Evolutionary conservation across 2,797 vertebrate species (phyloP).

Genomic region (Streptopelia turtur): DNA sequence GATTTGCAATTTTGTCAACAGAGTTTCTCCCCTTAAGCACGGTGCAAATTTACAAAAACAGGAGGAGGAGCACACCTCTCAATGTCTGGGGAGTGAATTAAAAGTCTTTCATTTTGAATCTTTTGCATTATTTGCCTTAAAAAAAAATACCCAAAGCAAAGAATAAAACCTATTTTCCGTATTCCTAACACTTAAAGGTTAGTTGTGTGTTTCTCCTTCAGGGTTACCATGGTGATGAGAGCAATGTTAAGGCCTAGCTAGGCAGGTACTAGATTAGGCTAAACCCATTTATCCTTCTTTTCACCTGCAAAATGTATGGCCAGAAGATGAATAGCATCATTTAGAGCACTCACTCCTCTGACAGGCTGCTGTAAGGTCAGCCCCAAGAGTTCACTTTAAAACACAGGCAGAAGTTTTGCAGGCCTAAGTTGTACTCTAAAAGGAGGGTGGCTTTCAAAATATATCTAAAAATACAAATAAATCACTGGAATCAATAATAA

Average conservation of each 20-base stretch:
- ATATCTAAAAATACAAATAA: background rate
- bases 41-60: background rate
- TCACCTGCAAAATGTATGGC: background rate
- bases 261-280: conserved; percentile 18
- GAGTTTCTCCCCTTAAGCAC: background rate
- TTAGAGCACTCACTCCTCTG: background rate
- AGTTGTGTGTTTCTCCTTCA: conserved; percentile 8
- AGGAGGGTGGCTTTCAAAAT: background rate
- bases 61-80: background rate
- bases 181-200: background rate
- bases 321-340: conserved; percentile 5
- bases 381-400: background rate
- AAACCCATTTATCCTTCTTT: conserved; percentile 33
- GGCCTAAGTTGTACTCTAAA: background rate
- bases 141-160: background rate
- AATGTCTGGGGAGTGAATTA: background rate
- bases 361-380: background rate
- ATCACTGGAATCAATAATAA: background rate
- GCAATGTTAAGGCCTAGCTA: background rate
- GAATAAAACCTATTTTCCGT: background rate
- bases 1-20: background rate
- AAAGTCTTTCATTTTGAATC: background rate
- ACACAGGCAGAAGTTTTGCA: background rate
- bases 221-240: conserved; percentile 32
- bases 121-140: background rate